Base-by-base conservation (phyloP, 2,888 invertebrate genomes). In the Plagodis pulveraria region DNA sequence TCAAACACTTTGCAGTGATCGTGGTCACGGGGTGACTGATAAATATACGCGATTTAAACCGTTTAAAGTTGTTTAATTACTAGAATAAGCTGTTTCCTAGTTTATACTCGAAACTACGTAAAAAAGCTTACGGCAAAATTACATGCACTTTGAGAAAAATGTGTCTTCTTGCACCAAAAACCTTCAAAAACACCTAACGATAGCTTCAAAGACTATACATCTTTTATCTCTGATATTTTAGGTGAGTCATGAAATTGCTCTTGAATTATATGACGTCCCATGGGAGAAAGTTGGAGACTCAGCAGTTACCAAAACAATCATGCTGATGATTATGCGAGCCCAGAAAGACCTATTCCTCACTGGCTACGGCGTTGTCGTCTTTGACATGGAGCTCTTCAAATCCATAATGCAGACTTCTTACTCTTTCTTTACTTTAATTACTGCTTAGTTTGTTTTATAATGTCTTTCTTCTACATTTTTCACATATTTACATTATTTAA, bases 331-430 rank as follows among this genome's bases (percentile, higher is more conserved):
- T 5, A 73, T 80, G 5, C 79, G 79, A 35, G 73, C 85, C 0
- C 89, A 89, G 62, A 74, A 81, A 45, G 68, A 67, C 0, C 71
- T 88, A 34, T 62, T 81, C 0, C 61, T 88, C n/a, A 79, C 81
- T 6, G 88, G 87, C 2, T 75, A 77, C 50, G 81, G 83, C 0
- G 77, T 87, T 0, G 67, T 77, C 2, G 66, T 77, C 5, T 86
- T 78, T 68, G 85, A 87, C 51, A 87, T 88, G 87, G 79, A 87
- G 34, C 71, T 86, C 5, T 88, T 88, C 51, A 80, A 87, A 41
- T 84, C 84, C n/a, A 83, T 88, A 22, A 59, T 88, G 56, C 86
- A 88, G 65, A 82, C 85, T 5, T 86, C 87, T 45, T 87, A 87
- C 58, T 87, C 88, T 0, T 83, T 87, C 69, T 88, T 83, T 22